Percentiles rank a stretch among this genome's conserved stretches.
These are phyloP conservation scores for Rhaphigaster nebulosa DNA, from an alignment of 2,888 invertebrate genomes.

Conservation along the genomic window DNA sequence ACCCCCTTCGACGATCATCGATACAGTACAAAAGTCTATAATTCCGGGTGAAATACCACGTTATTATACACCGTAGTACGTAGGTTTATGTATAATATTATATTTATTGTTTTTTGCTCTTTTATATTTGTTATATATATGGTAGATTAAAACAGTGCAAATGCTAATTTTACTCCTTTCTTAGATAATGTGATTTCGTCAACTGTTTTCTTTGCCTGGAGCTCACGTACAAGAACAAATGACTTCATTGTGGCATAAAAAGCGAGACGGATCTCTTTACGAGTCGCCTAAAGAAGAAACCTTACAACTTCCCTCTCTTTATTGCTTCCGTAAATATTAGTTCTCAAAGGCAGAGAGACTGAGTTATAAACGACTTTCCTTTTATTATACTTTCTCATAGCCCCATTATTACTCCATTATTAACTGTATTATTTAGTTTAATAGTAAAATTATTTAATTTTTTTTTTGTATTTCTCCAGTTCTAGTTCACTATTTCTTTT, in stretches of 20 bases:
- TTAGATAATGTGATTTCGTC: neutral
- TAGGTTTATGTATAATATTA: too few relatives aligned
- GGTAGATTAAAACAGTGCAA: neutral
- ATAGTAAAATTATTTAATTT: too few relatives aligned
- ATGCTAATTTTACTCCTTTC: neutral
- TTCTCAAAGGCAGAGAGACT: neutral
- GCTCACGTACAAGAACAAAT: neutral
- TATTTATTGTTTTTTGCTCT: too few relatives aligned
- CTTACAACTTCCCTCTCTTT: neutral
- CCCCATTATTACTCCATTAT: neutral
- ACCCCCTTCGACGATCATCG: too few relatives aligned
- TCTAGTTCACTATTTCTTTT: too few relatives aligned
- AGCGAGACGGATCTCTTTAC: neutral
- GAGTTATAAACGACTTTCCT: neutral
- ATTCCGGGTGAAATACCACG: too few relatives aligned
- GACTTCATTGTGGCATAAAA: conserved; percentile 7
- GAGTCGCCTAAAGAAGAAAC: neutral
- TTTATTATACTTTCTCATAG: neutral
- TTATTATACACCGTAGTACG: too few relatives aligned
- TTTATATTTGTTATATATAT: too few relatives aligned
- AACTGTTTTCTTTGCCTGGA: neutral
- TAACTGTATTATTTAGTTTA: too few relatives aligned
- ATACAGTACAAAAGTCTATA: too few relatives aligned
- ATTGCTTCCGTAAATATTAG: conserved; percentile 20
- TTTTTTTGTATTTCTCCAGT: too few relatives aligned